phyloP scores from a whole-genome alignment of 2,888 invertebrate species.

The Leptinotarsa peninsularis region DNA sequence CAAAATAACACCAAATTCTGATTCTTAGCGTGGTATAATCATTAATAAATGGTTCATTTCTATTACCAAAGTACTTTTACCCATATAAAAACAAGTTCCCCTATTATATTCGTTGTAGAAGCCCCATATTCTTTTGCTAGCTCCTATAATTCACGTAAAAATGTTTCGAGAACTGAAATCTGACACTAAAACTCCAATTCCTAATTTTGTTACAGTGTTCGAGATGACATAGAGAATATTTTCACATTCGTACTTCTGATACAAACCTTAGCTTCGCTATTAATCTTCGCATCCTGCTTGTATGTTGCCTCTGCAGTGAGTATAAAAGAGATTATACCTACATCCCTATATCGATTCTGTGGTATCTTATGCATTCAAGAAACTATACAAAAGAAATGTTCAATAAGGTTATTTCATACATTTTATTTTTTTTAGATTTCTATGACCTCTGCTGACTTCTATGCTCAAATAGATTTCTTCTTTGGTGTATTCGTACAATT shows the following conservation, averaged over 20 bases:
- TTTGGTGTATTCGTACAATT: constrained; percentile 46
- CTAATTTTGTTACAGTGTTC: constrained; percentile 45
- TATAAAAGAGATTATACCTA: constrained; percentile 6
- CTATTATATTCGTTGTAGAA: too few species aligned
- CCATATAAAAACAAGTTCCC: too few species aligned
- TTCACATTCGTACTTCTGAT: constrained; percentile 49
- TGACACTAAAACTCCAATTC: neutral
- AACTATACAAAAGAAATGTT: neutral
- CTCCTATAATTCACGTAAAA: too few species aligned
- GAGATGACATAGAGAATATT: constrained; percentile 48
- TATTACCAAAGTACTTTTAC: too few species aligned
- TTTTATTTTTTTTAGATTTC: constrained; percentile 49
- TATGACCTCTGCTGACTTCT: constrained; percentile 48
- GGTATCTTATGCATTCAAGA: neutral
- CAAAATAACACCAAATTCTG: too few species aligned
- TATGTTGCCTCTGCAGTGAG: constrained; percentile 51
- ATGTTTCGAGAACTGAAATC: too few species aligned
- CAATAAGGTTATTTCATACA: neutral
- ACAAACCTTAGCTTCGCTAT: constrained; percentile 52
- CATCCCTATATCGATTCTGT: too few species aligned
- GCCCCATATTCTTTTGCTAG: too few species aligned
- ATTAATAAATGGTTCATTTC: too few species aligned
- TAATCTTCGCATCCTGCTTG: constrained; percentile 53
- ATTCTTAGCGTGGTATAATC: too few species aligned
- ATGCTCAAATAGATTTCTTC: constrained; percentile 49